Percentiles rank a stretch among this genome's conserved stretches.
phyloP scores from a whole-genome alignment of 2,113 vertebrate genomes.

The Ochotona curzoniae region DNA sequence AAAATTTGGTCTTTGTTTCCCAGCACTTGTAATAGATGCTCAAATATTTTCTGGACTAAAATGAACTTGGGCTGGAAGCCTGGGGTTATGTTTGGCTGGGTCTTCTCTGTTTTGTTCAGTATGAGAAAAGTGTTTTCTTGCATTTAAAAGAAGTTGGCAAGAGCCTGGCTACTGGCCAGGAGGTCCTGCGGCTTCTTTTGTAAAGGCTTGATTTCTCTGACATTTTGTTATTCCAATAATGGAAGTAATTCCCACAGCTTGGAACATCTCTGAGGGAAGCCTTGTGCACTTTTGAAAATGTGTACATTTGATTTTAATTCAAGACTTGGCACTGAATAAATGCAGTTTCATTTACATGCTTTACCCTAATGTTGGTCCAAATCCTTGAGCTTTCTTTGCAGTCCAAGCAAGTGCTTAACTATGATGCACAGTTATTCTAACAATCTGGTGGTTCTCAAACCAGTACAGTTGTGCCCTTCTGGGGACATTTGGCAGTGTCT shows the following conservation, averaged over 20 bases:
- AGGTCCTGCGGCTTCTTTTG: conserved; percentile 38
- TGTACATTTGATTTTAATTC: conserved; percentile 49
- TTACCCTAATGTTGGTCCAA: neutral
- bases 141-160: conserved; percentile 60
- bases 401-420: neutral
- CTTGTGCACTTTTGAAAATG: conserved; percentile 38
- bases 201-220: conserved; percentile 31
- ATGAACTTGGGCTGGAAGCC: conserved; percentile 40
- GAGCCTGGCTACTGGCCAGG: conserved; percentile 46
- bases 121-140: conserved; percentile 66
- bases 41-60: conserved; percentile 64
- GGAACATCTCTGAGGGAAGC: neutral
- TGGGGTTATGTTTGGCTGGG: conserved; percentile 61
- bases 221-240: conserved; percentile 49
- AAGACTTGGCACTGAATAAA: conserved; percentile 27
- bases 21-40: conserved; percentile 38
- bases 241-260: neutral
- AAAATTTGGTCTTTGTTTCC: conserved; percentile 42
- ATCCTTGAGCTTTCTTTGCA: conserved; percentile 13
- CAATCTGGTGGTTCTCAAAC: neutral
- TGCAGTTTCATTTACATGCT: neutral
- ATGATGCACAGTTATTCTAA: neutral
- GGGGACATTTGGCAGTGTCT: neutral
- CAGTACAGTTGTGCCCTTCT: neutral
- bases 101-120: conserved; percentile 43